Percentiles rank a stretch among this genome's conserved stretches.
phyloP scores from a whole-genome alignment of 2,113 vertebrate genomes.

The Lates calcarifer region DNA sequence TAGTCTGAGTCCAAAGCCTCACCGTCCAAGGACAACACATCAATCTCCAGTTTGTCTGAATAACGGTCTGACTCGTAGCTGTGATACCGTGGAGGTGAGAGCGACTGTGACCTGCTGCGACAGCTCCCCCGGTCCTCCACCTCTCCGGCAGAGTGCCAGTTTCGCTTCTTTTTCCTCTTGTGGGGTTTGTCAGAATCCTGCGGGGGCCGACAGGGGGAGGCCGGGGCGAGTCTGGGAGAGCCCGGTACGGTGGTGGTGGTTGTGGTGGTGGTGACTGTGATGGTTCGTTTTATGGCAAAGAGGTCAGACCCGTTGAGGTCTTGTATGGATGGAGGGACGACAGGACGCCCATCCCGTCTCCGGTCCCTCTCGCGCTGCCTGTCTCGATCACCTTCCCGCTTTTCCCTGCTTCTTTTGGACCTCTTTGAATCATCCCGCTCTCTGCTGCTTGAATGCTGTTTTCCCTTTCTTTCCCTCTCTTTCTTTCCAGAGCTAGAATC shows the following conservation, averaged over 20 bases:
- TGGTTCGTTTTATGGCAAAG: conserved; percentile 95
- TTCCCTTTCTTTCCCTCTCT: conserved; percentile 71
- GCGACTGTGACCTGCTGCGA: conserved; percentile 72
- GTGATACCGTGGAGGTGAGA: conserved; percentile 75
- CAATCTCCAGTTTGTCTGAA: conserved; percentile 81
- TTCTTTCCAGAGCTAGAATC: conserved; percentile 73
- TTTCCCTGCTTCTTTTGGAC: conserved; percentile 71
- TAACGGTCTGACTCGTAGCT: conserved; percentile 82
- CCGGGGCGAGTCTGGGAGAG: conserved; percentile 79
- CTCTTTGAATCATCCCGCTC: conserved; percentile 74
- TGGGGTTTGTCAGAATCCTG: conserved; percentile 81
- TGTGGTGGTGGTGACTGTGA: conserved; percentile 88
- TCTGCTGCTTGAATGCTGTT: conserved; percentile 73
- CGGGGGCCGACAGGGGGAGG: conserved; percentile 71
- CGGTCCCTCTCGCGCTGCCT: conserved; percentile 77
- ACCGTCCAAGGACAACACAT: conserved; percentile 84
- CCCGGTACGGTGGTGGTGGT: conserved; percentile 82
- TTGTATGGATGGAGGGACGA: conserved; percentile 93
- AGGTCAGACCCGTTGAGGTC: conserved; percentile 94
- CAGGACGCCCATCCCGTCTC: conserved; percentile 85
- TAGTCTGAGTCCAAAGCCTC: conserved; percentile 87
- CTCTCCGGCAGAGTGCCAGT: conserved; percentile 72
- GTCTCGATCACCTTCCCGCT: conserved; percentile 54
- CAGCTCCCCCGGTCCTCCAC: conserved; percentile 73
- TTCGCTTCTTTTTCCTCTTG: conserved; percentile 85